Percentiles rank a stretch among this genome's conserved stretches.
These are phyloP conservation scores for Acipenser ruthenus DNA, from an alignment of 2,797 vertebrate genomes.

Conservation along the genomic window DNA sequence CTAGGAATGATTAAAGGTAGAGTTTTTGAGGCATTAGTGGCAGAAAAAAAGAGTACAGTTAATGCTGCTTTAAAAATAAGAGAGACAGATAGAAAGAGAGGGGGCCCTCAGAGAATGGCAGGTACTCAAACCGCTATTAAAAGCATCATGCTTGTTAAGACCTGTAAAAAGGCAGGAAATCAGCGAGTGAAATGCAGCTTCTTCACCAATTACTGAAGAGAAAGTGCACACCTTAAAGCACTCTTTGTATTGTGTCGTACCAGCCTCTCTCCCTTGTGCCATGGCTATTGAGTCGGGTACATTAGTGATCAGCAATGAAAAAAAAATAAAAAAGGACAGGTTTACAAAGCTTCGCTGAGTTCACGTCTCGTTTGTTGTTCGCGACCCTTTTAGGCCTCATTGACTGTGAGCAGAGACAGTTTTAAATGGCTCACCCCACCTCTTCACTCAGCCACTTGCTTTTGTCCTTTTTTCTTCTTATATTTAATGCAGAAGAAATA, in stretches of 20 bases:
- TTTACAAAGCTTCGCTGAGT: constrained; percentile 62
- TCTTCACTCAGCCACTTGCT: constrained; percentile 90
- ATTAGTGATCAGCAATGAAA: constrained; percentile 60
- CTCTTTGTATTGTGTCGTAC: constrained; percentile 80
- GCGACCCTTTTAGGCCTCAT: constrained; percentile 89
- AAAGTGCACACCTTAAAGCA: constrained; percentile 82
- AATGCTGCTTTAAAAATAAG: constrained; percentile 72
- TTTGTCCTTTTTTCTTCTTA: constrained; percentile 58
- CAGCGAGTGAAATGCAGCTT: constrained; percentile 89
- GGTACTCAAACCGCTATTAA: constrained; percentile 95
- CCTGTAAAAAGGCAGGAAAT: constrained; percentile 94
- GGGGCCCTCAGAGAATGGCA: constrained; percentile 68
- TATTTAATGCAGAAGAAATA: constrained; percentile 65
- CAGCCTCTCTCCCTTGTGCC: constrained; percentile 53
- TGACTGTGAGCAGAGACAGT: constrained; percentile 67
- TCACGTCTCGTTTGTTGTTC: constrained; percentile 77
- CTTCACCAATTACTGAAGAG: constrained; percentile 92
- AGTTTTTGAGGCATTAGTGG: constrained; percentile 85
- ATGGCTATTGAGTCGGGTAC: constrained; percentile 66
- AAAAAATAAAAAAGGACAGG: constrained; percentile 46
- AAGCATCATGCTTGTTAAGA: constrained; percentile 94
- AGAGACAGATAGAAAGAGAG: constrained; percentile 43
- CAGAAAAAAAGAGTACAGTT: constrained; percentile 80
- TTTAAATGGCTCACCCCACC: constrained; percentile 81
- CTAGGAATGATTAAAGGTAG: constrained; percentile 98